Conservation (phyloP, 37 sponge, comb jelly and placozoan genomes). For the Cladorhizidae sp. region DNA sequence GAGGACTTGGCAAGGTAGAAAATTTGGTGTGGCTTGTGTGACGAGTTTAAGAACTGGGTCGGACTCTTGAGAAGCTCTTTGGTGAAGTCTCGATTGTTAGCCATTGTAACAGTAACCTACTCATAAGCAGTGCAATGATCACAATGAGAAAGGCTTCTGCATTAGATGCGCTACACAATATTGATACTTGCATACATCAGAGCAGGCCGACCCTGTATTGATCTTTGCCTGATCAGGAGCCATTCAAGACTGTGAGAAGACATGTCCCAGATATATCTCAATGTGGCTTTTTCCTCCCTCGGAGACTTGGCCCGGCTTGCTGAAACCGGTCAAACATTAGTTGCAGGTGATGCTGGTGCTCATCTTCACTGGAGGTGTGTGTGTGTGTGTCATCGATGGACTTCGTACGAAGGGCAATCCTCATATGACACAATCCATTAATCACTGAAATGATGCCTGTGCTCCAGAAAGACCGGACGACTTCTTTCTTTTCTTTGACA, state of each 20-base stretch:
- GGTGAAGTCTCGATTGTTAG: too few species aligned
- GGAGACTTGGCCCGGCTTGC: slow-evolving; percentile 57
- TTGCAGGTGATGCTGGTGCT: slow-evolving; percentile 44
- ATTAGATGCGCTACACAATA: too few species aligned
- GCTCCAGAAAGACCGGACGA: slow-evolving; percentile 63
- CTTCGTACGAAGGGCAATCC: slow-evolving; percentile 56
- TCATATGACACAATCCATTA: slow-evolving; percentile 53
- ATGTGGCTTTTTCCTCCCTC: slow-evolving; percentile 59
- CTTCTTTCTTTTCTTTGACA: too few species aligned
- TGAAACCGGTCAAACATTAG: slow-evolving; percentile 51
- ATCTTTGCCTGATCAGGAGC: slow-evolving; percentile 54
- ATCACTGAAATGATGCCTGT: slow-evolving; percentile 60
- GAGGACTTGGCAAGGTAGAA: too few species aligned
- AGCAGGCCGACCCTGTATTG: too few species aligned
- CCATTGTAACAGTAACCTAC: too few species aligned
- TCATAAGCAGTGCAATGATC: too few species aligned
- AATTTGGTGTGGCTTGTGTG: too few species aligned
- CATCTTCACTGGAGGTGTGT: slow-evolving; percentile 9
- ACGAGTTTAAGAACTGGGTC: too few species aligned
- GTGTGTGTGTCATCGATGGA: slow-evolving; percentile 61
- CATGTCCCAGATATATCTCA: slow-evolving; percentile 55
- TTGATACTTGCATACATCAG: too few species aligned
- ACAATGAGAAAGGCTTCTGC: too few species aligned
- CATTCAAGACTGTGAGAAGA: slow-evolving; percentile 50
- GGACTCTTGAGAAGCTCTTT: too few species aligned